phyloP scores from a whole-genome alignment of 2,797 vertebrate species.

The Benthosema pterotum region DNA sequence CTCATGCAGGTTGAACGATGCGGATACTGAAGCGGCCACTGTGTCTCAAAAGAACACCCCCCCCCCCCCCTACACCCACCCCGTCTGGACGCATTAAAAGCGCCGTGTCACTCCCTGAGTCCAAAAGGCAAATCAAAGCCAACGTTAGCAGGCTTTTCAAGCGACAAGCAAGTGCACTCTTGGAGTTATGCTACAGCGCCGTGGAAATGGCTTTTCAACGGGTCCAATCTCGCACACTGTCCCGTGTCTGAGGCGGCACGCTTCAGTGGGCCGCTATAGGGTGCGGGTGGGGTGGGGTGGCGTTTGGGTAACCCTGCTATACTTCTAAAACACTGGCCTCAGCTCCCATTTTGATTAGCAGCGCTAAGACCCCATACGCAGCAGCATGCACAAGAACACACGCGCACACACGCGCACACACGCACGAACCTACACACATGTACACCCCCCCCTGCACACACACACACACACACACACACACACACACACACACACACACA shows the following conservation, averaged over 20 bases:
- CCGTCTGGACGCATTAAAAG: no score
- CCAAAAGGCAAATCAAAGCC: no score
- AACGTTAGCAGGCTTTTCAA: no score
- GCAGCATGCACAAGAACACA: not conserved
- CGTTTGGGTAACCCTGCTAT: not conserved
- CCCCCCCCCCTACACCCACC: no score
- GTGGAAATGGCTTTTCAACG: not conserved
- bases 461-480: not conserved
- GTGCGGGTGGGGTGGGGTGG: not conserved
- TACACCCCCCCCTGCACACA: no score
- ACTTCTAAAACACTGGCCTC: not conserved
- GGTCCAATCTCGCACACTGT: slow-evolving; percentile 12
- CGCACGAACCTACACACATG: no score
- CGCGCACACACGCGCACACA: not conserved
- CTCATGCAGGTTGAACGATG: no score
- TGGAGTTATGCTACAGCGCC: no score
- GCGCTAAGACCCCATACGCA: slow-evolving; percentile 1
- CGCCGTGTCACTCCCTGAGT: no score
- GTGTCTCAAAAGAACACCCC: no score
- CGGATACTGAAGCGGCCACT: no score
- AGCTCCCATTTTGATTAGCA: slow-evolving; percentile 1
- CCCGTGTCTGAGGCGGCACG: not conserved
- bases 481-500: slow-evolving; percentile 14
- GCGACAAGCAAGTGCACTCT: not conserved
- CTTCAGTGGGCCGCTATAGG: not conserved